A percentile compares a stretch with the other conserved stretches of the same genome.
Conservation (phyloP, 2,888 invertebrate species). For the Biston stratarius region DNA sequence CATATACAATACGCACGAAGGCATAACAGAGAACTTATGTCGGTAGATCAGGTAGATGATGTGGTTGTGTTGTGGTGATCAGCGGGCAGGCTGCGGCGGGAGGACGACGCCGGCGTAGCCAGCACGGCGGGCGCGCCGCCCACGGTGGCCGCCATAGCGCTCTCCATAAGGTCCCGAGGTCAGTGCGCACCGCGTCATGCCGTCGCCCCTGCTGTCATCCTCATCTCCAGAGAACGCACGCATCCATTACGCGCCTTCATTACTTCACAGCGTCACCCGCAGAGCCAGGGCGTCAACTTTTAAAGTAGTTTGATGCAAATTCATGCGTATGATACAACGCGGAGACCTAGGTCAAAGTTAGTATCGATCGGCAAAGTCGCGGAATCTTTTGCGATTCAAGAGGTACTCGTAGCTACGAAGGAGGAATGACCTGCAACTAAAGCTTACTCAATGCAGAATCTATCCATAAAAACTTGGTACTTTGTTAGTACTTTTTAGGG, state of each 20-base stretch:
- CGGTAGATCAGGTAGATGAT: background rate
- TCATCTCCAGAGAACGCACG: background rate
- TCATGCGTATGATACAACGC: no score
- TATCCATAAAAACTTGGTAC: background rate
- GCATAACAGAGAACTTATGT: no score
- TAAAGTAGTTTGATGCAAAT: no score
- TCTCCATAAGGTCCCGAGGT: constrained; percentile 79
- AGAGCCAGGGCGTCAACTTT: background rate
- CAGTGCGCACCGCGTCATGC: constrained; percentile 56
- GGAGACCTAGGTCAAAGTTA: constrained; percentile 20
- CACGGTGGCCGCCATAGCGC: constrained; percentile 74
- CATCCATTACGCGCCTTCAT: background rate
- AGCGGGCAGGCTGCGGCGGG: constrained; percentile 35
- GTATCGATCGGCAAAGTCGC: constrained; percentile 25
- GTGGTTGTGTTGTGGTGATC: constrained; percentile 40
- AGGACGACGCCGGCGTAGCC: constrained; percentile 31
- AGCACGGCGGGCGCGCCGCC: constrained; percentile 50
- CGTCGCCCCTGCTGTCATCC: background rate
- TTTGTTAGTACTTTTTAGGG: background rate
- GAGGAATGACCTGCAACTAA: constrained; percentile 25
- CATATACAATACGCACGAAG: no score
- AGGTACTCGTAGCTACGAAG: background rate
- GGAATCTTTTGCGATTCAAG: constrained; percentile 27
- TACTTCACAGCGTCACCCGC: constrained; percentile 1
- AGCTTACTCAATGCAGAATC: background rate